Percentiles rank a stretch among this genome's conserved stretches.
phyloP scores from a whole-genome alignment of 2,888 invertebrate genomes.

The Tachystola acroxantha region DNA sequence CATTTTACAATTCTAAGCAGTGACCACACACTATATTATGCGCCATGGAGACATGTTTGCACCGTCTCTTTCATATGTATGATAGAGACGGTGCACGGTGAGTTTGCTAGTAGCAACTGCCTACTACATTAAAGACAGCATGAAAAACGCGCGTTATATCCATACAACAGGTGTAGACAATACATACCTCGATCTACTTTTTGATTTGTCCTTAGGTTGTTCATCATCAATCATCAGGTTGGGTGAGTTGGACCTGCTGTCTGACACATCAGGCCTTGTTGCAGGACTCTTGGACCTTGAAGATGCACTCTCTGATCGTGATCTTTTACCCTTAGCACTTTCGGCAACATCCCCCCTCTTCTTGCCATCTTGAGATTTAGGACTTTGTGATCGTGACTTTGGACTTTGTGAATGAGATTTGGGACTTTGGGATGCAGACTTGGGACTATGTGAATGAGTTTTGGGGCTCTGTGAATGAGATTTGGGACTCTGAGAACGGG shows the following conservation, averaged over 20 bases:
- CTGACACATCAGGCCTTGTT: conserved; percentile 46
- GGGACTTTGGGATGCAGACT: conserved; percentile 38
- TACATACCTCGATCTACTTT: conserved; percentile 59
- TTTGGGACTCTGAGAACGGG: conserved; percentile 47
- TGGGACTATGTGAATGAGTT: conserved; percentile 35
- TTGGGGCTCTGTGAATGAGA: conserved; percentile 49
- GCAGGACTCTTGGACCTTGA: conserved; percentile 55
- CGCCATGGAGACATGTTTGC: too few species aligned
- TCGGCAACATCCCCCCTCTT: conserved; percentile 64
- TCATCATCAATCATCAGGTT: conserved; percentile 74
- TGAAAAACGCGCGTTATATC: too few species aligned
- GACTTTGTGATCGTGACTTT: conserved; percentile 48
- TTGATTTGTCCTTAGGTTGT: conserved; percentile 50
- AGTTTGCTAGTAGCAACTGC: too few species aligned
- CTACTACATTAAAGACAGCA: too few species aligned
- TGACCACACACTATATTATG: too few species aligned
- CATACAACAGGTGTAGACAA: too few species aligned
- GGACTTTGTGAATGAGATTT: conserved; percentile 26
- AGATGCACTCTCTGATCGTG: conserved; percentile 43
- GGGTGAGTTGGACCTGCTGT: conserved; percentile 73
- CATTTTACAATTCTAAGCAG: too few species aligned
- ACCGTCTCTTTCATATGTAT: too few species aligned
- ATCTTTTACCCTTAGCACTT: conserved; percentile 43
- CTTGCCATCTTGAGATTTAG: background rate
- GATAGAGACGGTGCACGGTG: too few species aligned